Evolutionary conservation across 2,113 vertebrate species (phyloP).

Genomic region (Caretta caretta): DNA sequence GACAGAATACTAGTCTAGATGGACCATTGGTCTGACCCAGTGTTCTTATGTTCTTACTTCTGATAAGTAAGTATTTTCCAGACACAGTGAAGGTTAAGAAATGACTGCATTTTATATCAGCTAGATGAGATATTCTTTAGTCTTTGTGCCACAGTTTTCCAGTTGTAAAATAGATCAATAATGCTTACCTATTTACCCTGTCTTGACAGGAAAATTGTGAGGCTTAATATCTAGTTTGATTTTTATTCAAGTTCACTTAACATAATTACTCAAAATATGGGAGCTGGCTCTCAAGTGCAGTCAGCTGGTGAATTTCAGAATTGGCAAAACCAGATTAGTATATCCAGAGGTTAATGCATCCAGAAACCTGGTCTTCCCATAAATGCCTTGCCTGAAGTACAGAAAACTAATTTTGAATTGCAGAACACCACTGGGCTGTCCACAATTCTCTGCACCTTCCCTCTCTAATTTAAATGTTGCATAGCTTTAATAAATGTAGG

Average conservation of each 20-base stretch:
- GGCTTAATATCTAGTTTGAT: neutral
- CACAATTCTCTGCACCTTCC: neutral
- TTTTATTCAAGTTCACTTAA: neutral
- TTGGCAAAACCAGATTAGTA: neutral
- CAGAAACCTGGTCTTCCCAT: neutral
- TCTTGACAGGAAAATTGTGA: neutral
- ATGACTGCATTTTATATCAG: neutral
- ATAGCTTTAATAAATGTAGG: neutral
- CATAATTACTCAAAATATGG: neutral
- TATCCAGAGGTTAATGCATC: neutral
- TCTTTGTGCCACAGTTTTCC: neutral
- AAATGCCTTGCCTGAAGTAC: neutral
- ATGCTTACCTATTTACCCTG: neutral
- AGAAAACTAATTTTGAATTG: neutral
- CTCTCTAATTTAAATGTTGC: neutral
- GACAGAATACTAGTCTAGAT: neutral
- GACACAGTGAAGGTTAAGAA: neutral
- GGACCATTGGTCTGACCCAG: neutral
- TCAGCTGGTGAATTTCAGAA: neutral
- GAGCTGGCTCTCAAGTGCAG: neutral
- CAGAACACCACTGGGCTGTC: neutral
- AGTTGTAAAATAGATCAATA: neutral
- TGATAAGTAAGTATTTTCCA: neutral
- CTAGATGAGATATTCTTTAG: neutral
- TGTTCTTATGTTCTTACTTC: neutral